Base-by-base conservation (phyloP, 1,140 invertebrate genomes). In the Camponotus pennsylvanicus region DNA sequence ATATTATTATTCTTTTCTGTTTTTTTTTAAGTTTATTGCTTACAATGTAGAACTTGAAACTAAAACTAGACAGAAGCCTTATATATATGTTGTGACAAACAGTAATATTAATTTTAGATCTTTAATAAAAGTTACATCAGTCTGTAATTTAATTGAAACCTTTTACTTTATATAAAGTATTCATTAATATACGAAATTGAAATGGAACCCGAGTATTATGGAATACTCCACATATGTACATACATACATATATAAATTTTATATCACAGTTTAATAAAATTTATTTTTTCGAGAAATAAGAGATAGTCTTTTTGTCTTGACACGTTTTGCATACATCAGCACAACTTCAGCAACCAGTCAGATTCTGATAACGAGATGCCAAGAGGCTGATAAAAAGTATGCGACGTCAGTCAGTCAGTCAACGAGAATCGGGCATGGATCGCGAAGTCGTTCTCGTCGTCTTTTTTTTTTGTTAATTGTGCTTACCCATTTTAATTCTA, bases 361-460 rank as follows among this genome's bases (percentile, higher is more conserved):
- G 59, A 69, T 91, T 7, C 69, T 70, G 91, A 92, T 92, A 92
- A 92, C 86, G 45, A 91, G 85, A 86, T 89, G 71, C 40, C 59
- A 85, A 77, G 69, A 18, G n/a, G 32, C 55, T 85, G 92, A 92
- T 92, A 92, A 92, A 86, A 90, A 70, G 70, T 55, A 69, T 45
- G 32, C 71, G 45, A 57, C 71, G 40, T 78, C 84, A 83, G 84
- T 82, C 69, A 76, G 84, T 89, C 61, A 87, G 83, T 85, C 34
- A 15, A 85, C 85, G 55, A 76, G 57, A 73, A 80, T 80, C 49
- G 64, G 18, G 40, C 57, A 42, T 61, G 55, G 8, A 76, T 83
- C 9, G 69, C 18, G 37, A 61, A 49, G n/a, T 45, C 9, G 27
- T 80, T 57, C 52, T 9, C n/a, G 45, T 49, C 27, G 7, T 11